A percentile compares a stretch with the other conserved stretches of the same genome.
Evolutionary conservation across 2,113 vertebrate species (phyloP).

Genomic region (Ictalurus furcatus): DNA sequence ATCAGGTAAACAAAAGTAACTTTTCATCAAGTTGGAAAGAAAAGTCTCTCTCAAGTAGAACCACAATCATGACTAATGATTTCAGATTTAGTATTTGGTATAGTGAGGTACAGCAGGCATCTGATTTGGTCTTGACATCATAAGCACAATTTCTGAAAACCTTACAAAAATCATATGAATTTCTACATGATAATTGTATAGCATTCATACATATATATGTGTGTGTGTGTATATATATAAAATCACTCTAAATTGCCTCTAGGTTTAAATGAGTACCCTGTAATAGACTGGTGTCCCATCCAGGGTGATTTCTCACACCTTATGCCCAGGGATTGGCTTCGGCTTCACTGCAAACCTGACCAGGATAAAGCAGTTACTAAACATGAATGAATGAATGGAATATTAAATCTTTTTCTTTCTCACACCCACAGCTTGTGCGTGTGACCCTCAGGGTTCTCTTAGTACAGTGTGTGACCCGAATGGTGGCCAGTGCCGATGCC

Average conservation of each 20-base stretch:
- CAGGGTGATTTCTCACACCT: background rate
- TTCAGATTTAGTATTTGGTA: constrained; percentile 2
- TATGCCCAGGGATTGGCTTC: background rate
- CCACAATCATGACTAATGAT: background rate
- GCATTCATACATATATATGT: background rate
- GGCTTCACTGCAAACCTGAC: background rate
- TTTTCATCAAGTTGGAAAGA: constrained; percentile 1
- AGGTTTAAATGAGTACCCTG: background rate
- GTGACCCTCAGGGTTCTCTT: constrained; percentile 91
- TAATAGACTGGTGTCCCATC: background rate
- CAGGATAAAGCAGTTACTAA: background rate
- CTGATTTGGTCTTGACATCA: background rate
- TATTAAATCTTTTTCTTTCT: constrained; percentile 21
- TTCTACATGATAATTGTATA: background rate
- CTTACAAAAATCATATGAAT: background rate
- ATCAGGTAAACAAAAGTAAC: constrained; percentile 8
- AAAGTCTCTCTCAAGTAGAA: background rate
- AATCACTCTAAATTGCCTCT: too few relatives aligned
- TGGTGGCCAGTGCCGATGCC: constrained; percentile 92
- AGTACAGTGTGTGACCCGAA: constrained; percentile 89
- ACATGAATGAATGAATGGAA: background rate
- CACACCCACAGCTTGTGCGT: constrained; percentile 83
- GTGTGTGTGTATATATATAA: too few relatives aligned
- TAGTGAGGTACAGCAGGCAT: background rate
- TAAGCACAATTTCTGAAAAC: background rate